Percentiles rank a stretch among this genome's conserved stretches.
Evolutionary conservation across 2,888 invertebrate species (phyloP).

Genomic region (Hypercompe scribonia): DNA sequence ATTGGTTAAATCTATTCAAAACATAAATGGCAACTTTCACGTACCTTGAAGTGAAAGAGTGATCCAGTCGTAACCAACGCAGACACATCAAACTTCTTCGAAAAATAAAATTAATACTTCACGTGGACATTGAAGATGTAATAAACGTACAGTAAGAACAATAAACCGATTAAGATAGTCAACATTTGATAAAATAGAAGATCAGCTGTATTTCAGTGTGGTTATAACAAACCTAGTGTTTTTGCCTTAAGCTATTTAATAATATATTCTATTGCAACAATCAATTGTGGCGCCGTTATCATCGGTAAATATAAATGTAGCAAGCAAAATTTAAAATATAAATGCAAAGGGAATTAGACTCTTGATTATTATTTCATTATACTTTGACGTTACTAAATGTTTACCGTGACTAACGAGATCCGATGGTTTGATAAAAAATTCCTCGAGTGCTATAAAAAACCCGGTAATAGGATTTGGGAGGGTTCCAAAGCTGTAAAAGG

Average conservation of each 20-base stretch:
- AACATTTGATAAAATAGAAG: neutral
- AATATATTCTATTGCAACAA: neutral
- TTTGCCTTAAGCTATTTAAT: no score
- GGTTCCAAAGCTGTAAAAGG: constrained; percentile 25
- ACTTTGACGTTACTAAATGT: constrained; percentile 20
- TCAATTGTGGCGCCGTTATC: neutral
- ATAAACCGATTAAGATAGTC: no score
- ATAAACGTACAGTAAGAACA: no score
- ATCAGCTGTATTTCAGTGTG: no score
- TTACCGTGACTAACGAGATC: constrained; percentile 43
- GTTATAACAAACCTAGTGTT: no score
- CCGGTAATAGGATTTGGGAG: constrained; percentile 35
- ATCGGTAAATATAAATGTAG: neutral
- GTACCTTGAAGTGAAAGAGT: no score
- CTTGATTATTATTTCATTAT: constrained; percentile 5
- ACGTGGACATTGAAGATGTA: no score
- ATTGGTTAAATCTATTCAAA: no score
- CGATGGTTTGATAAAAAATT: constrained; percentile 41
- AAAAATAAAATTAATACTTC: no score
- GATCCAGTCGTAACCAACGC: no score
- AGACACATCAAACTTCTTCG: no score
- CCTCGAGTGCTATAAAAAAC: constrained; percentile 28
- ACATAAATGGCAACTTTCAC: no score
- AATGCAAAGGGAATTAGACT: neutral
- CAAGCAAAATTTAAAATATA: neutral